Evolutionary conservation across 2,113 vertebrate species (phyloP).

Genomic region (Paracyprichromis sp.): DNA sequence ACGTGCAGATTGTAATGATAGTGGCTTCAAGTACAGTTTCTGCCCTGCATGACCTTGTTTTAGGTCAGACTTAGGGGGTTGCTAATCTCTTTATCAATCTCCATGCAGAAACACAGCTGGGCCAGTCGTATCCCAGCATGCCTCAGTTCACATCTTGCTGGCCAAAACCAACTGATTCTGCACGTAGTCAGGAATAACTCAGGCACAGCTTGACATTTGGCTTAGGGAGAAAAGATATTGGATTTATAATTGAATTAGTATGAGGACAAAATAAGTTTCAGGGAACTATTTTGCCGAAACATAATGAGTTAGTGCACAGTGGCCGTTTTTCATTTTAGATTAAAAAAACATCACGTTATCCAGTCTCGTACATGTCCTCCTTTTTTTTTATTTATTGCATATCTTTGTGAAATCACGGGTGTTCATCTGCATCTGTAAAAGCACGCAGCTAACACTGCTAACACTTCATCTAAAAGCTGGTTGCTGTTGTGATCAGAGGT

Average conservation of each 20-base stretch:
- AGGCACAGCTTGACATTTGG: constrained; percentile 64
- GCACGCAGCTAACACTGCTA: neutral
- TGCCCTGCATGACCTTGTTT: constrained; percentile 18
- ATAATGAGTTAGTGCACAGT: constrained; percentile 4
- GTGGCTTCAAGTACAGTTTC: neutral
- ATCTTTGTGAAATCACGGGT: neutral
- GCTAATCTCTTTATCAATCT: constrained; percentile 50
- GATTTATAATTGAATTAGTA: constrained; percentile 68
- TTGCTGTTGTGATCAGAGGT: neutral
- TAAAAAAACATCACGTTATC: neutral
- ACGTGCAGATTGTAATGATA: neutral
- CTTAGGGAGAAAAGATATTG: constrained; percentile 62
- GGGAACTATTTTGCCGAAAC: constrained; percentile 35
- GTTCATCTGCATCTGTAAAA: neutral
- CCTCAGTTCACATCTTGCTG: constrained; percentile 31
- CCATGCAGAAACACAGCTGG: constrained; percentile 33
- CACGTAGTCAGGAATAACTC: constrained; percentile 55
- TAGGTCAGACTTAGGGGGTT: constrained; percentile 9
- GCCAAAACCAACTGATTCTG: constrained; percentile 62
- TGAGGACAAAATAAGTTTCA: constrained; percentile 23
- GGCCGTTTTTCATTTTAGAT: neutral
- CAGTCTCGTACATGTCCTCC: neutral
- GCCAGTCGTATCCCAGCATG: constrained; percentile 33
- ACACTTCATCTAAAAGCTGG: neutral
- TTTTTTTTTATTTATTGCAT: neutral